Evolutionary conservation across 2,888 invertebrate genomes (phyloP).

Genomic region (Pycnomerus fuliginosus): DNA sequence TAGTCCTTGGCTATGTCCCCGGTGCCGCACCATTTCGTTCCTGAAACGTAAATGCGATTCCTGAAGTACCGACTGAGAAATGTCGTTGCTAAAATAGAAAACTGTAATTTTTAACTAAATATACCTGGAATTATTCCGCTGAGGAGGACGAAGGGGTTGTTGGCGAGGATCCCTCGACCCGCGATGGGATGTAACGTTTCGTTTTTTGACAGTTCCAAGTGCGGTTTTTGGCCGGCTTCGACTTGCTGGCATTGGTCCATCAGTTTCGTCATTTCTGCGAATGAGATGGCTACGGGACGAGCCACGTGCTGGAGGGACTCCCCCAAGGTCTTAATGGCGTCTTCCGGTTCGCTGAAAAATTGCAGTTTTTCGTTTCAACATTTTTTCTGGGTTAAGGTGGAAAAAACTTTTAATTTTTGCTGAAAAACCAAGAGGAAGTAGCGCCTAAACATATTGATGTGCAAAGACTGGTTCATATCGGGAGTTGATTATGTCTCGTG

Average conservation of each 20-base stretch:
- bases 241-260: constrained; percentile 80
- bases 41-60: constrained; percentile 52
- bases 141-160: constrained; percentile 69
- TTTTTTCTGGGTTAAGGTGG: too few species aligned
- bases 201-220: constrained; percentile 17
- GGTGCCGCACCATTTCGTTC: constrained; percentile 91
- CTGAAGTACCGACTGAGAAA: too few species aligned
- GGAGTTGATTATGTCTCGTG: too few species aligned
- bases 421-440: too few species aligned
- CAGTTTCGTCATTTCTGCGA: constrained; percentile 73
- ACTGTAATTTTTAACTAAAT: not conserved
- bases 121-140: constrained; percentile 61
- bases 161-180: constrained; percentile 55
- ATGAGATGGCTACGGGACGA: constrained; percentile 65
- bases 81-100: too few species aligned
- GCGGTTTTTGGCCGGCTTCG: constrained; percentile 47
- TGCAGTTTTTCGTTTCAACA: too few species aligned
- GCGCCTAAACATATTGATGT: too few species aligned
- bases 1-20: constrained; percentile 84
- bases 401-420: too few species aligned
- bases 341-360: constrained; percentile 70
- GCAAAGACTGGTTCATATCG: too few species aligned
- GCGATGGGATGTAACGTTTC: constrained; percentile 26
- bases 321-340: constrained; percentile 64
- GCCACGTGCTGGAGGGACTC: constrained; percentile 64